Evolutionary conservation across 2,113 vertebrate species (phyloP).

Genomic region (Nyctibius bracteatus): DNA sequence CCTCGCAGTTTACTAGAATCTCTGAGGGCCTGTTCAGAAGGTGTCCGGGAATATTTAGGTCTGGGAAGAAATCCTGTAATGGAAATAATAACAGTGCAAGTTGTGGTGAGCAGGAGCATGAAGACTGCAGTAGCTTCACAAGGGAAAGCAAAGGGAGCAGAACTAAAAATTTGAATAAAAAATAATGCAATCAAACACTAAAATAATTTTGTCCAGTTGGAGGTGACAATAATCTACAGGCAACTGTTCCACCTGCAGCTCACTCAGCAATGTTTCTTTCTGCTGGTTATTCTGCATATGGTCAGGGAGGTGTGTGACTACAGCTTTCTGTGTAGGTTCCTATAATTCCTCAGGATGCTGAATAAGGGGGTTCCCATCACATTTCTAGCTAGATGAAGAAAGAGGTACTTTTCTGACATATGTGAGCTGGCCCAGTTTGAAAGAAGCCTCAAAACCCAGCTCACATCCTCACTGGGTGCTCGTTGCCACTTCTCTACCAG

Average conservation of each 20-base stretch:
- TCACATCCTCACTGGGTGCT: not conserved
- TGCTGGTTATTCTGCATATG: not conserved
- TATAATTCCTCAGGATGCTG: not conserved
- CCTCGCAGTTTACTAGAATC: not conserved
- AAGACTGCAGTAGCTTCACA: not conserved
- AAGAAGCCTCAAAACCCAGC: not conserved
- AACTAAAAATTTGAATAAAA: not conserved
- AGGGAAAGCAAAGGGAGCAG: not conserved
- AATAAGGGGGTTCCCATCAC: not conserved
- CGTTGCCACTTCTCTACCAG: not conserved
- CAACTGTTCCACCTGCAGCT: not conserved
- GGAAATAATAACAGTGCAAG: constrained; percentile 18
- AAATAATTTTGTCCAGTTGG: not conserved
- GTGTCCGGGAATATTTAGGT: not conserved
- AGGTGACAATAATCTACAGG: not conserved
- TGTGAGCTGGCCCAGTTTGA: not conserved
- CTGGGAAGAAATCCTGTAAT: constrained; percentile 7
- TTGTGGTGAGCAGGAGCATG: not conserved
- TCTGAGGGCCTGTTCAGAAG: constrained; percentile 1
- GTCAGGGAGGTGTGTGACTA: not conserved
- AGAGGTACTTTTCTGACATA: not conserved
- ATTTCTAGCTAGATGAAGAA: not conserved
- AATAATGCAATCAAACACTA: not conserved
- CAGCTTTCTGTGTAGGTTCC: not conserved
- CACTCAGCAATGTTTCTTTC: not conserved